Evolutionary conservation across 92 coral and sea anemone species (phyloP).

Genomic region (Actinernus sp.): DNA sequence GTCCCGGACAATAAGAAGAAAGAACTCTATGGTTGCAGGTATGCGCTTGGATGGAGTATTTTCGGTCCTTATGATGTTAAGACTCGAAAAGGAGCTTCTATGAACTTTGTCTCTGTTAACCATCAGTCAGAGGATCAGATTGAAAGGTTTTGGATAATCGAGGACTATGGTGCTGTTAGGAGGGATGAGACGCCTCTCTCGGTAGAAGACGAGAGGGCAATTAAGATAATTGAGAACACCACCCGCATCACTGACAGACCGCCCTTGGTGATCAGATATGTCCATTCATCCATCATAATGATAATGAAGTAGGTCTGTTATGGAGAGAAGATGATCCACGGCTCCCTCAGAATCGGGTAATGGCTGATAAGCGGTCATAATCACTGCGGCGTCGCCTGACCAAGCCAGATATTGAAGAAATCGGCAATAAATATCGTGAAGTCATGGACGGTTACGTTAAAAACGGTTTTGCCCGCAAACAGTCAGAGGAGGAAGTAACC

Average conservation of each 20-base stretch:
- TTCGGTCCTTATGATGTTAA: conserved; percentile 13
- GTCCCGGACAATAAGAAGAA: conserved; percentile 17
- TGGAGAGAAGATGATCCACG: conserved; percentile 18
- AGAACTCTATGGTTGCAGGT: conserved; percentile 35
- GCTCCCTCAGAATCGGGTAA: conserved; percentile 29
- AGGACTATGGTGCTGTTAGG: conserved; percentile 37
- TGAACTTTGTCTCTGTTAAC: conserved; percentile 14
- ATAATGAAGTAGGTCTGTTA: conserved; percentile 37
- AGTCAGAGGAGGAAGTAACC: conserved; percentile 20
- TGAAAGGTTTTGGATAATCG: conserved; percentile 62
- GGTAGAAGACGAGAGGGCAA: conserved; percentile 44
- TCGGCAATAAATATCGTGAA: conserved; percentile 35
- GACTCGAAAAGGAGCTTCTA: neutral
- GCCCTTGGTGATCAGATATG: too few relatives aligned
- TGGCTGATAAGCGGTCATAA: conserved; percentile 32
- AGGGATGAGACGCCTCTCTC: conserved; percentile 29
- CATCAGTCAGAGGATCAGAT: conserved; percentile 29
- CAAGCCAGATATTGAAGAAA: conserved; percentile 22
- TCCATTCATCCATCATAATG: too few relatives aligned
- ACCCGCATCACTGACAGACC: conserved; percentile 21
- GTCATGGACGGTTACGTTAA: conserved; percentile 46
- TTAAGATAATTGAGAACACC: conserved; percentile 43
- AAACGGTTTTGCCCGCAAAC: conserved; percentile 47
- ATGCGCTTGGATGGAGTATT: conserved; percentile 39
- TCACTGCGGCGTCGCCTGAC: conserved; percentile 15